Percentiles rank a stretch among this genome's conserved stretches.
These are phyloP conservation scores for Tenodera sinensis DNA, from an alignment of 2,888 invertebrate species.

Conservation along the genomic window DNA sequence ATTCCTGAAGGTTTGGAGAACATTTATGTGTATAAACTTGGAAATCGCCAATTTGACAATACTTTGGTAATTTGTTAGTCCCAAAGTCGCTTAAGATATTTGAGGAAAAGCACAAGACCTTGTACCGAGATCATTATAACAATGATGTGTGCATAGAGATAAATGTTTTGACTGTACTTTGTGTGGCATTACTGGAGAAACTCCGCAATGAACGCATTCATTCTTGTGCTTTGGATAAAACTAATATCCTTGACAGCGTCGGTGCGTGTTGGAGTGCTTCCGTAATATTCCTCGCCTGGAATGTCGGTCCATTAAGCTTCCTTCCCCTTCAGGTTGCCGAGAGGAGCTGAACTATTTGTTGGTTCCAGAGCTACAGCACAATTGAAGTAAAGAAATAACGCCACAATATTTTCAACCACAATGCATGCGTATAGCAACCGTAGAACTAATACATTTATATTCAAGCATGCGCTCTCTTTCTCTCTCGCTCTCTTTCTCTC, in stretches of 20 bases:
- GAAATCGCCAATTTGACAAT: too few relatives aligned
- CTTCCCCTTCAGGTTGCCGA: neutral
- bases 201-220: neutral
- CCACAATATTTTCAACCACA: neutral
- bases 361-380: neutral
- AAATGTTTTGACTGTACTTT: neutral
- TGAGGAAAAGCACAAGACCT: too few relatives aligned
- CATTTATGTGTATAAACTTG: too few relatives aligned
- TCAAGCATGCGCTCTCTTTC: too few relatives aligned
- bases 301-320: neutral
- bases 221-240: neutral
- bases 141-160: too few relatives aligned
- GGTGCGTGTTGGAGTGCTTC: neutral
- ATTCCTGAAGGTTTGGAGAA: too few relatives aligned
- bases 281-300: neutral
- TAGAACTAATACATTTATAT: too few relatives aligned
- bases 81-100: too few relatives aligned
- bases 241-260: neutral
- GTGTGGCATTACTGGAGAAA: neutral
- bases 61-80: too few relatives aligned
- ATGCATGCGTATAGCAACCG: too few relatives aligned
- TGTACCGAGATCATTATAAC: too few relatives aligned
- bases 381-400: neutral
- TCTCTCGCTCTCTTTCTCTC: too few relatives aligned
- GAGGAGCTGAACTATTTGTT: neutral